phyloP scores from a whole-genome alignment of 2,113 vertebrate species.

The Ifrita kowaldi region DNA sequence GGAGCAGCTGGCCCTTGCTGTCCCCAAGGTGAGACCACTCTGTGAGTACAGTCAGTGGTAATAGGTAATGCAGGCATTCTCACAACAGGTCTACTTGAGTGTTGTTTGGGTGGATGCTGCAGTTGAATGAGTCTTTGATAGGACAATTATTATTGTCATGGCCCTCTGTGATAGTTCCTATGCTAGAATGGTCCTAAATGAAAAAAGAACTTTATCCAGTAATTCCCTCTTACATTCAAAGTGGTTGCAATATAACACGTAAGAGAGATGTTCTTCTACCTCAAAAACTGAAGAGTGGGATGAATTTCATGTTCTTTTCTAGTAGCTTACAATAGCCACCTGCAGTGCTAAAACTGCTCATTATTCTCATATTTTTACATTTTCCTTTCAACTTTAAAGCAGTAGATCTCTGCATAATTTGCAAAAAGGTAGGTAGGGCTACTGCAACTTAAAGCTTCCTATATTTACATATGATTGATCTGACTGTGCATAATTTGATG shows the following conservation, averaged over 20 bases:
- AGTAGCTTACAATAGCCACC: not conserved
- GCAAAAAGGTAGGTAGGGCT: not conserved
- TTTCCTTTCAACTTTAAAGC: not conserved
- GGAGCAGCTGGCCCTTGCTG: not conserved
- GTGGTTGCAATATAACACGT: not conserved
- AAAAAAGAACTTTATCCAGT: not conserved
- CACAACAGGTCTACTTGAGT: not conserved
- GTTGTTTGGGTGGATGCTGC: not conserved
- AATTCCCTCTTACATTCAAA: not conserved
- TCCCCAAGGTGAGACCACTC: fast-evolving
- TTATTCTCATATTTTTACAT: not conserved
- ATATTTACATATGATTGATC: not conserved
- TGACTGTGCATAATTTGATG: not conserved
- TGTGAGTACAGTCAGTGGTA: not conserved
- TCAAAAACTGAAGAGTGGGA: not conserved
- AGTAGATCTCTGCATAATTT: not conserved
- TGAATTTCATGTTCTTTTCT: not conserved
- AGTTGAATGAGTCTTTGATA: not conserved
- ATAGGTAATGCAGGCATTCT: not conserved
- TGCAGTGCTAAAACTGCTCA: not conserved
- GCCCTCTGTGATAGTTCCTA: not conserved
- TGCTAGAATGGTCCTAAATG: not conserved
- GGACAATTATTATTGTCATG: not conserved
- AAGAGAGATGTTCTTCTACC: not conserved
- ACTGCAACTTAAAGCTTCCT: not conserved